Percentiles rank a stretch among this genome's conserved stretches.
These are phyloP conservation scores for Rhinopithecus roxellana DNA, from an alignment of 2,113 vertebrate genomes.

Conservation along the genomic window DNA sequence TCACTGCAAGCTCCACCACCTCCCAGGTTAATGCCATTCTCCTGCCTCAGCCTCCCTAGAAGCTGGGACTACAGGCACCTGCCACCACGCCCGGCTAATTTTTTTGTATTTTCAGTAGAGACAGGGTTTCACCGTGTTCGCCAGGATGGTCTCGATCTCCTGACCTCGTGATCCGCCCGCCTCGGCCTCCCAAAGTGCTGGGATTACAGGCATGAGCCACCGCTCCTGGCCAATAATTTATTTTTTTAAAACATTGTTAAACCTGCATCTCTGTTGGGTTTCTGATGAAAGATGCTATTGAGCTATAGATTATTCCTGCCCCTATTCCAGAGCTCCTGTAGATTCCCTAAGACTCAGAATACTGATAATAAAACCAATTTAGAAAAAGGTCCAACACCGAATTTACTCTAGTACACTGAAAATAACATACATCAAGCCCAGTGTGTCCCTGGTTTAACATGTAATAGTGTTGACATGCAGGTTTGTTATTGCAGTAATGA, in stretches of 20 bases:
- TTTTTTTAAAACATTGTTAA: neutral
- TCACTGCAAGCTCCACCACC: too few relatives aligned
- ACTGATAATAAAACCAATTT: neutral
- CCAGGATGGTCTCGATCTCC: too few relatives aligned
- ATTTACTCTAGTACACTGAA: neutral
- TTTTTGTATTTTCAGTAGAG: too few relatives aligned
- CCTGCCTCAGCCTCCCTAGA: too few relatives aligned
- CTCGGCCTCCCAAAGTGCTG: too few relatives aligned
- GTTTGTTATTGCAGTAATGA: rapidly evolving
- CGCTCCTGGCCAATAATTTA: too few relatives aligned
- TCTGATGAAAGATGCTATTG: neutral
- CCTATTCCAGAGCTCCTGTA: neutral
- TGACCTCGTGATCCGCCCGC: too few relatives aligned
- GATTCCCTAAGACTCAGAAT: neutral
- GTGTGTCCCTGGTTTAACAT: rapidly evolving
- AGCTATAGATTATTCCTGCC: neutral
- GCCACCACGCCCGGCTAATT: too few relatives aligned
- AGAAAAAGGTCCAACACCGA: neutral
- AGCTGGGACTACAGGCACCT: too few relatives aligned
- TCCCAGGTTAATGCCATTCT: too few relatives aligned
- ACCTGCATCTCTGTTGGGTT: neutral
- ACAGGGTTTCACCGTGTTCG: too few relatives aligned
- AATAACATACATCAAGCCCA: rapidly evolving
- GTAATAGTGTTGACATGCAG: rapidly evolving
- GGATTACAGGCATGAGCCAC: too few relatives aligned